Evolutionary conservation across 2,113 vertebrate species (phyloP).

Genomic region (Ivindomyrus marchei): DNA sequence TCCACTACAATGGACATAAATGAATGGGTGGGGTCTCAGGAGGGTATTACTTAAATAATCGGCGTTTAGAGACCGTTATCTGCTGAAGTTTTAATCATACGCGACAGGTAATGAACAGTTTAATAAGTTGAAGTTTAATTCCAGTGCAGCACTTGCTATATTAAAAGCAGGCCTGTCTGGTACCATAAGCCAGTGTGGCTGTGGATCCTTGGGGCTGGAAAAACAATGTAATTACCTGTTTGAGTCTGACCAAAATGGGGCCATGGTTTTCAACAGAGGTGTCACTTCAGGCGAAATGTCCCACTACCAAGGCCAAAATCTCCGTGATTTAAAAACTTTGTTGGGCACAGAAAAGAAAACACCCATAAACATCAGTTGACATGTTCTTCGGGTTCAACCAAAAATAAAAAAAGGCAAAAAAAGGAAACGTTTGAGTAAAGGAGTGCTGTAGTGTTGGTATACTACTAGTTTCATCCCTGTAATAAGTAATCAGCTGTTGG

Average conservation of each 20-base stretch:
- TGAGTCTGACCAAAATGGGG: background rate
- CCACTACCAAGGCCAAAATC: background rate
- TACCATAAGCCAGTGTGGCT: background rate
- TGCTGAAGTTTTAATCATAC: background rate
- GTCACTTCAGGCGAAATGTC: background rate
- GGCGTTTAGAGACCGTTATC: background rate
- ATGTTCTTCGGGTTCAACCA: background rate
- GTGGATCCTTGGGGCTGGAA: background rate
- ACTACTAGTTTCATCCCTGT: background rate
- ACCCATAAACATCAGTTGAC: background rate
- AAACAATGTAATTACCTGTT: background rate
- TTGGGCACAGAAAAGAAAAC: background rate
- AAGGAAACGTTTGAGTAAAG: background rate
- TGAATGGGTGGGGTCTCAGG: no score
- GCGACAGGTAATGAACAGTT: background rate
- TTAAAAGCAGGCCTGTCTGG: background rate
- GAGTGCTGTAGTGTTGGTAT: background rate
- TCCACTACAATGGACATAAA: no score
- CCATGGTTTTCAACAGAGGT: background rate
- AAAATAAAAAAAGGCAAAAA: background rate
- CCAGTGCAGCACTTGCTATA: background rate
- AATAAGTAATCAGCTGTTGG: background rate
- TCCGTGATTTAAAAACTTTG: background rate
- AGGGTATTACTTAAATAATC: background rate
- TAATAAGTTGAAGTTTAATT: background rate